Evolutionary conservation across 2,888 invertebrate genomes (phyloP), one percentile per base, ranked within the genome.

Genomic region (Rhagium mordax): DNA sequence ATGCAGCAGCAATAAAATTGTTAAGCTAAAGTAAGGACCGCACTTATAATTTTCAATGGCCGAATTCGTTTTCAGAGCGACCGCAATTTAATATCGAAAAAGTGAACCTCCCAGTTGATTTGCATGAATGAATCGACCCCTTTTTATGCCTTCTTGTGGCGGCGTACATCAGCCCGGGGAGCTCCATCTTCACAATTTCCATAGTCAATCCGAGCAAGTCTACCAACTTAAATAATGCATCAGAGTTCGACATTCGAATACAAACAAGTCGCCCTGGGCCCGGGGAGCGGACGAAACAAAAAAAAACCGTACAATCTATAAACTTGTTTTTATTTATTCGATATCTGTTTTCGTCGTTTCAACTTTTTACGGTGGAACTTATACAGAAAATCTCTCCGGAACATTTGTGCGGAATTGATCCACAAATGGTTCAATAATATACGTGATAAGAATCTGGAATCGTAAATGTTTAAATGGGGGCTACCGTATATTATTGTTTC

Each of bases 381-480:
- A 74, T 70, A 74, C 68, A 74, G 75, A 79, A 81, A 83, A 82
- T 82, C 81, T 79, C 80, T 81, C 27, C 74, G 65, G 76, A 78
- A 80, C 80, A 80, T 83, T 82, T 81, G 81, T 75, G 75, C 71
- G 72, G 80, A 82, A 83, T 81, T 80, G 84, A 78, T 81, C 82
- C 81, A 82, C 82, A 84, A 84, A 82, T 80, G 83, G 79, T 83
- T 77, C 81, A 84, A 83, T 83, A 83, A 81, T 79, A 75, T 82
- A 84, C 84, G 84, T 84, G 84, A 81, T 77, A 68, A 77, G 81
- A 82, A 81, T 84, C 66, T 61, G 62, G 64, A 77, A 69, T 57
- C 70, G 64, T 61, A 48, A 69, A 57, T 73, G 68, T 70, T 75
- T 74, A 74, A 72, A 68, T 64, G 71, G 68, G n/a, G 70, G 67